Base-by-base conservation (phyloP, 2,113 vertebrate species). In the Oostethus manadensis region DNA sequence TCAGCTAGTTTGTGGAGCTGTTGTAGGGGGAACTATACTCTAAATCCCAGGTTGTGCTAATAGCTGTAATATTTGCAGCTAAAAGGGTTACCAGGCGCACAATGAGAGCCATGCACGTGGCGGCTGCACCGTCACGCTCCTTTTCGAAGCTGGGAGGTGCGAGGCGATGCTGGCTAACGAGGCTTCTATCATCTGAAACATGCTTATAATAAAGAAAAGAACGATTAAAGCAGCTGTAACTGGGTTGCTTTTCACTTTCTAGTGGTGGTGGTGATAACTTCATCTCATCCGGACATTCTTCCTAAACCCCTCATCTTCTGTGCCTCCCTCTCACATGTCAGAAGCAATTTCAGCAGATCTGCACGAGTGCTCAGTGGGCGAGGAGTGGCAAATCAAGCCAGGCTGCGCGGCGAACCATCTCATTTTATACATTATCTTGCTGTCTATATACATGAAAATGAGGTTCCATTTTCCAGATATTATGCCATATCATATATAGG, bases 311-410 rank as follows among this genome's bases (percentile, higher is more conserved):
- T 23, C 21, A 16, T 60, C 56, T 57, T 49, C 66, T 53, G 55
- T 29, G 29, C 47, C 66, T 70, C 29, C 70, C 56, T 71, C 66
- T 72, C 50, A 74, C 57, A 68, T 66, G 70, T 66, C 78, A 74
- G 3, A 50, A 68, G 57, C 58, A 7, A 49, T 73, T 76, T 70
- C 29, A 67, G 45, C 63, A 64, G 61, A 73, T 71, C 53, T 45
- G 68, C 58, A 6, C 26, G 73, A 68, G 50, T 20, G 70, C 53
- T 65, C 60, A 60, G 71, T 71, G 47, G 78, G 73, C 10, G 57
- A 66, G 54, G 66, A 47, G 67, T 57, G 60, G 48, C 61, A 62
- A 53, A 49, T 63, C 47, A 58, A 54, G 56, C 21, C 43, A 23
- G 22, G 55, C 18, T 29, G 17, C 57, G 64, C 49, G 48, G 62